A percentile compares a stretch with the other conserved stretches of the same genome.
Evolutionary conservation across 2,888 invertebrate species (phyloP).

Genomic region (Drosophila tanythrix): DNA sequence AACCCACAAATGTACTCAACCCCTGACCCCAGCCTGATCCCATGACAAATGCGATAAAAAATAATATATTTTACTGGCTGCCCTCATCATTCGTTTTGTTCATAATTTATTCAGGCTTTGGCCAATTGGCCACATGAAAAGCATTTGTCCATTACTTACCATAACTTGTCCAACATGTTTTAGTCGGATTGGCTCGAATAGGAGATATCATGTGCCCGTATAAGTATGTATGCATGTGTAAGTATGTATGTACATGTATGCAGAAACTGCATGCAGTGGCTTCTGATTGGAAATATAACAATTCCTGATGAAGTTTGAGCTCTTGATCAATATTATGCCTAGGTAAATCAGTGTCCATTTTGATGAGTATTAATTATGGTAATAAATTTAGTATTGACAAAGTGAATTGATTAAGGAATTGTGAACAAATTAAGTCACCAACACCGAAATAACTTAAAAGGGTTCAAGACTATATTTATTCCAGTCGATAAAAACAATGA

Average conservation of each 20-base stretch:
- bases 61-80: slow-evolving; percentile 11
- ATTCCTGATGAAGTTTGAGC: too few relatives aligned
- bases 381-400: not conserved
- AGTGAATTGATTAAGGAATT: not conserved
- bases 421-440: not conserved
- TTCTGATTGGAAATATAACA: not conserved
- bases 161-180: not conserved
- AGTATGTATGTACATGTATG: not conserved
- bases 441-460: not conserved
- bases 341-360: not conserved
- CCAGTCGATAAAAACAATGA: not conserved
- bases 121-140: slow-evolving; percentile 26
- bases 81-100: slow-evolving; percentile 9
- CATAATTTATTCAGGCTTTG: slow-evolving; percentile 24
- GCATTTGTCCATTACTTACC: slow-evolving; percentile 9
- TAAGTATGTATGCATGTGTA: not conserved
- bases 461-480: not conserved
- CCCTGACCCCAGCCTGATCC: not conserved
- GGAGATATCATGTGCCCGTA: not conserved
- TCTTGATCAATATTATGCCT: too few relatives aligned
- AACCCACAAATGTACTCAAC: not conserved
- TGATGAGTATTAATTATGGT: not conserved
- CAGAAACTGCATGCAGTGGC: not conserved
- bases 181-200: not conserved
- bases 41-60: slow-evolving; percentile 1